These are phyloP conservation scores for Phainopepla nitens DNA, from an alignment of 2,113 vertebrate species.

Conservation along the genomic window DNA sequence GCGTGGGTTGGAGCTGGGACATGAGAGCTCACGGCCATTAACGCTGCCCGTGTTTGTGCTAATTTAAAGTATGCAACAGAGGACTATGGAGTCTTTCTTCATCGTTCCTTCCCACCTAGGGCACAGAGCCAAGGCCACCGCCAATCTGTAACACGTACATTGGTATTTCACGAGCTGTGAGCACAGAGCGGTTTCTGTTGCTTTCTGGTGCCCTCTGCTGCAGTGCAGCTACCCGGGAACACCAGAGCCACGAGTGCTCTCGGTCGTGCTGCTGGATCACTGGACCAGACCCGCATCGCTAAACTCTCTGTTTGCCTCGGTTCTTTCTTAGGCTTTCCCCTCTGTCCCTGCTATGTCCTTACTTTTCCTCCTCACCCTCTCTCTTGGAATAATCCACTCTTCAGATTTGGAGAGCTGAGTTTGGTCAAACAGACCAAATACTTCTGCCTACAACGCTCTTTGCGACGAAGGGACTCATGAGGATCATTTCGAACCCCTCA, in stretches of 20 bases:
- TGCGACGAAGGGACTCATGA: accelerated
- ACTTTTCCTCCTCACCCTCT: not conserved
- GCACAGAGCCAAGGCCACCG: not conserved
- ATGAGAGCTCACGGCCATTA: not conserved
- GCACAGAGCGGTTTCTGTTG: not conserved
- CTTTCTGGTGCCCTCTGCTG: conserved; percentile 57
- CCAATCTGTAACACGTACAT: accelerated
- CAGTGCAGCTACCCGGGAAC: not conserved
- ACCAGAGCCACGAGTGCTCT: accelerated
- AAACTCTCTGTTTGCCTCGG: not conserved
- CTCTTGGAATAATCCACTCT: not conserved
- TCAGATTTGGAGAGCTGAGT: not conserved
- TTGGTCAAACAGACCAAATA: not conserved
- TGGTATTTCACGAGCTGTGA: not conserved
- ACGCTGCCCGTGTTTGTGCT: accelerated
- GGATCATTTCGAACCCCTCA: not conserved
- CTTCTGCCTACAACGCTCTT: accelerated
- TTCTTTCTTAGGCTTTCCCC: not conserved
- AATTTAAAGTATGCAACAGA: accelerated
- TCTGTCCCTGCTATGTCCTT: not conserved
- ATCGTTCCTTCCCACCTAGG: not conserved
- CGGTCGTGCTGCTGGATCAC: accelerated
- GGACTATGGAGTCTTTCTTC: not conserved
- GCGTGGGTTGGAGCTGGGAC: not conserved
- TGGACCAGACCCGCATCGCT: not conserved